These are phyloP conservation scores for Drosophila fulvimacula DNA, from an alignment of 2,888 invertebrate genomes.

Conservation along the genomic window DNA sequence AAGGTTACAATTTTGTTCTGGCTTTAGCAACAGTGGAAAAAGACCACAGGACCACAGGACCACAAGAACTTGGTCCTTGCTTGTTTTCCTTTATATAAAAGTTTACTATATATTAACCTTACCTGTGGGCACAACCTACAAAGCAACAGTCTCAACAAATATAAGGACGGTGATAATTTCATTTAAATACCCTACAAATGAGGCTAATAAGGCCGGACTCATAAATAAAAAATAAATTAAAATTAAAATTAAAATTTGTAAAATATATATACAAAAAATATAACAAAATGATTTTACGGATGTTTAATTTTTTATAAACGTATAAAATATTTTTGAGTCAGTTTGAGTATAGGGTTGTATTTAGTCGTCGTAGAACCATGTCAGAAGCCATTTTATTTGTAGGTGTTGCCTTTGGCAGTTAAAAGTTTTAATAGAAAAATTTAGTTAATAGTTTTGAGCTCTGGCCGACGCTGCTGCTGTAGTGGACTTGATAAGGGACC, in stretches of 20 bases:
- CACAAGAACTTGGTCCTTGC: constrained; percentile 43
- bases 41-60: constrained; percentile 30
- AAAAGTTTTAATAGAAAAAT: constrained; percentile 80
- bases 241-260: too few relatives aligned
- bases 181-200: constrained; percentile 33
- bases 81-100: constrained; percentile 64
- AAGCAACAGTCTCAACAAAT: constrained; percentile 23
- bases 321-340: neutral
- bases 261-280: neutral
- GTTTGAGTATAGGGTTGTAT: too few relatives aligned
- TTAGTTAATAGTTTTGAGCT: constrained; percentile 76
- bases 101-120: constrained; percentile 78
- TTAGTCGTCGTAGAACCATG: constrained; percentile 3
- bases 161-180: constrained; percentile 23
- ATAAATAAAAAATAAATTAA: too few relatives aligned
- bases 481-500: constrained; percentile 75
- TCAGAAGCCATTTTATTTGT: constrained; percentile 9
- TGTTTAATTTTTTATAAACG: too few relatives aligned
- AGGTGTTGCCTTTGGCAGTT: constrained; percentile 37
- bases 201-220: too few relatives aligned
- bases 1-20: constrained; percentile 56
- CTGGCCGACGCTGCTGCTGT: constrained; percentile 43
- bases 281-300: too few relatives aligned
- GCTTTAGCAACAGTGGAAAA: constrained; percentile 28
- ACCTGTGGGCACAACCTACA: constrained; percentile 60